These are phyloP conservation scores for Tragelaphus eurycerus DNA, from an alignment of 2,797 vertebrate genomes.

Conservation along the genomic window DNA sequence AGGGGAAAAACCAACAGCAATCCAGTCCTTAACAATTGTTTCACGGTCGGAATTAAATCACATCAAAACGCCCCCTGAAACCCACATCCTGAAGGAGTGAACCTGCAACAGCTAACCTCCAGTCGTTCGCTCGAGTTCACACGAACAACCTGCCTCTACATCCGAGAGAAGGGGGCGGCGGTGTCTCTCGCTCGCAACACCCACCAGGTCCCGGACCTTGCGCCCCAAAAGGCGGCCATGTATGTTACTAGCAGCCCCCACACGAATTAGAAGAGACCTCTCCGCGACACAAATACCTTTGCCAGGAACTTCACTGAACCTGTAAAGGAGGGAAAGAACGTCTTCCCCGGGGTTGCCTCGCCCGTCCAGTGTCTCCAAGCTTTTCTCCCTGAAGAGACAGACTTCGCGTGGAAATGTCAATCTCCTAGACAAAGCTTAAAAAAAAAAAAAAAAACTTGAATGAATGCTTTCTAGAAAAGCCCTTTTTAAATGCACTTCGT, in stretches of 20 bases:
- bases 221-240: not conserved
- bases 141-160: conserved; percentile 26
- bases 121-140: conserved; percentile 46
- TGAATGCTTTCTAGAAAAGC: not conserved
- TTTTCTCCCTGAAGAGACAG: not conserved
- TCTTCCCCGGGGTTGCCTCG: not conserved
- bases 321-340: not conserved
- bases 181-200: not conserved
- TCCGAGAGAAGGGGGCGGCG: conserved; percentile 8
- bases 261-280: not conserved
- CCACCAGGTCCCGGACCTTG: conserved; percentile 34
- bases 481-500: not conserved
- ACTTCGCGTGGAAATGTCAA: not conserved
- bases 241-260: conserved; percentile 4
- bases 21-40: conserved; percentile 72
- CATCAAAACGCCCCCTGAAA: conserved; percentile 78
- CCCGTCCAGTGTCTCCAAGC: not conserved
- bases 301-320: not conserved
- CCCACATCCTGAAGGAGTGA: conserved; percentile 73
- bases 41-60: conserved; percentile 77
- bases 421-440: not conserved
- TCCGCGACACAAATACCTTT: not conserved
- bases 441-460: not conserved
- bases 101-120: conserved; percentile 57
- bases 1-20: conserved; percentile 57